These are phyloP conservation scores for Eilema depressum DNA, from an alignment of 2,888 invertebrate genomes.

Conservation along the genomic window DNA sequence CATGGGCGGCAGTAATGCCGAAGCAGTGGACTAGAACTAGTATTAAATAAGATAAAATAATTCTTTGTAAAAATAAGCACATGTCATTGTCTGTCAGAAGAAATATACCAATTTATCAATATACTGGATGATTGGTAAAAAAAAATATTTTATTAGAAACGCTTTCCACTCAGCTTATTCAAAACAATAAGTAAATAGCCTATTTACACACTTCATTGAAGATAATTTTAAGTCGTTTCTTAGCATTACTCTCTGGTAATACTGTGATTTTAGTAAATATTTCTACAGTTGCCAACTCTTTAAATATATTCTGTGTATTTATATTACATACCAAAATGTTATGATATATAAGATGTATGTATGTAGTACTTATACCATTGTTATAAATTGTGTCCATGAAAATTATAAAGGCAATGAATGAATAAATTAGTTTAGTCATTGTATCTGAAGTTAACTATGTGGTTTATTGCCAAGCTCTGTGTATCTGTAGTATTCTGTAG, in stretches of 20 bases:
- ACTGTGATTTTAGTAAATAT: not conserved
- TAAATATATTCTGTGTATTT: not conserved
- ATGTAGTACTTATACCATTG: not conserved
- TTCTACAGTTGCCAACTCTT: not conserved
- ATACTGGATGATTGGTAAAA: not conserved
- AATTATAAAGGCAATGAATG: conserved; percentile 49
- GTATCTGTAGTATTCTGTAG: conserved; percentile 49
- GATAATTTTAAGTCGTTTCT: too few relatives aligned
- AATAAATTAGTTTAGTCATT: conserved; percentile 55
- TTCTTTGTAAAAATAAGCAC: too few relatives aligned
- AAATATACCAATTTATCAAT: not conserved
- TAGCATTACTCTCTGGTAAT: too few relatives aligned
- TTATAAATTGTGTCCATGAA: conserved; percentile 38
- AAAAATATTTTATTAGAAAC: not conserved
- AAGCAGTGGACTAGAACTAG: too few relatives aligned
- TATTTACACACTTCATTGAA: too few relatives aligned
- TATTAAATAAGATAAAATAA: too few relatives aligned
- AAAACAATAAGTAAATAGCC: too few relatives aligned
- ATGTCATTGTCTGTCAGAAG: not conserved
- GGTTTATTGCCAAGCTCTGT: conserved; percentile 49
- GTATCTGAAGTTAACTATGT: conserved; percentile 44
- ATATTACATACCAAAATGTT: conserved; percentile 11
- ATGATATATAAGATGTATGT: conserved; percentile 6
- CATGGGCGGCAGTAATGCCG: too few relatives aligned
- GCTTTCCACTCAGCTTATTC: not conserved